phyloP scores from a whole-genome alignment of 2,888 invertebrate species.

The Periphyllus acericola region DNA sequence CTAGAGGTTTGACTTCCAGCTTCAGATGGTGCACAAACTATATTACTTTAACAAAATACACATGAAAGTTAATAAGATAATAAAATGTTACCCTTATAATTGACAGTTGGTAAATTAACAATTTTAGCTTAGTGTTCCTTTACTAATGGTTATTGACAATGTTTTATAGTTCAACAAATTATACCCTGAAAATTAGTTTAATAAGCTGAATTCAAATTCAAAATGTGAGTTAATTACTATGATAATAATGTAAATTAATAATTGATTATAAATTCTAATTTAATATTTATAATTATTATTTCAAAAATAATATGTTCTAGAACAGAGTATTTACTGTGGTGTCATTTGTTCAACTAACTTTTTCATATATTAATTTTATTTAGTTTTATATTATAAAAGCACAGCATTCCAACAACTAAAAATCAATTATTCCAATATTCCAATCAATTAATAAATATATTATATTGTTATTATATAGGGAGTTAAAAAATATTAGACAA shows the following conservation, averaged over 20 bases:
- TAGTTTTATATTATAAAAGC: not conserved
- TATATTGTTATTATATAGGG: not conserved
- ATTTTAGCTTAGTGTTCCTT: not conserved
- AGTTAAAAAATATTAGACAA: slow-evolving; percentile 4
- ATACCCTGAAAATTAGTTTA: too few species aligned
- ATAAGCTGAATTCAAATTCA: too few species aligned
- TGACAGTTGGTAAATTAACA: not conserved
- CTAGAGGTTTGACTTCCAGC: slow-evolving; percentile 68
- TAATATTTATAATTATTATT: not conserved
- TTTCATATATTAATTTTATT: not conserved
- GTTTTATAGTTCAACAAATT: too few species aligned
- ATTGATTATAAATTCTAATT: not conserved
- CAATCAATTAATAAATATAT: not conserved
- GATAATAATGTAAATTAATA: not conserved
- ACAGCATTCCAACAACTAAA: not conserved
- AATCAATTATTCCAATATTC: not conserved
- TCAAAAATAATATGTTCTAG: too few species aligned
- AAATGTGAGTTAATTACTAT: too few species aligned
- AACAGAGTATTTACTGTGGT: too few species aligned
- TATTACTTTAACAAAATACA: slow-evolving; percentile 20
- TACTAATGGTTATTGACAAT: not conserved
- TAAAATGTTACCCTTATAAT: not conserved
- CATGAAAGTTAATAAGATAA: not conserved
- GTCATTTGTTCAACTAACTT: too few species aligned
- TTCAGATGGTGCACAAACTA: slow-evolving; percentile 64